Evolutionary conservation across 2,888 invertebrate species (phyloP), one percentile per base, ranked within the genome.

Genomic region (Eledone cirrhosa): DNA sequence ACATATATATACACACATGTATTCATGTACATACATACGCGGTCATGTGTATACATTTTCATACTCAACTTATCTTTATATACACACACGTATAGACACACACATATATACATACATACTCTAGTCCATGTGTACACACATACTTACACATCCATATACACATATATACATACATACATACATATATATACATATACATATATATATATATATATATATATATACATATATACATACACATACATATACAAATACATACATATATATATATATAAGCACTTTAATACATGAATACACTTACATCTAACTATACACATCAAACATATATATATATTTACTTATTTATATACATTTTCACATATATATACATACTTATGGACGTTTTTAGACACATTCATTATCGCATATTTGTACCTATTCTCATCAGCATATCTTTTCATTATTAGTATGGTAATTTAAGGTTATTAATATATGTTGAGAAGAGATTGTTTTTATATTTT

Each of bases 161-260:
- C 24, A 63, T 63, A 63, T 63, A 63, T 63, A 63, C 24, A 63
- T 14, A 63, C 24, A 63, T 63, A 16, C 16, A 63, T 63, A 63
- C 24, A 63, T 63, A 63, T 63, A 63, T 63, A 63, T 63, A 63
- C 24, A 63, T 63, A 63, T 63, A 16, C 24, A 16, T 16, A 63
- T 63, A 63, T 14, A 63, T 63, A 63, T 63, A 63, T 63, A 63
- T 63, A 63, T 63, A 16, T 16, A 63, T 63, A 63, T 63, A 63
- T 63, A 63, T 63, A 63, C 24, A 63, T 14, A 63, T 63, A 63
- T 63, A 16, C 16, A 63, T 63, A 63, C 24, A 63, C 24, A 63
- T 63, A 63, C 24, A 63, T 14, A 63, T 63, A 63, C 24, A 63
- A n/a, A 63, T 63, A 63, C 24, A 16, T 16, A 63, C 24, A 63